A percentile compares a stretch with the other conserved stretches of the same genome.
These are phyloP conservation scores for Leptinotarsa haldemani DNA, from an alignment of 2,888 invertebrate species.

Conservation along the genomic window DNA sequence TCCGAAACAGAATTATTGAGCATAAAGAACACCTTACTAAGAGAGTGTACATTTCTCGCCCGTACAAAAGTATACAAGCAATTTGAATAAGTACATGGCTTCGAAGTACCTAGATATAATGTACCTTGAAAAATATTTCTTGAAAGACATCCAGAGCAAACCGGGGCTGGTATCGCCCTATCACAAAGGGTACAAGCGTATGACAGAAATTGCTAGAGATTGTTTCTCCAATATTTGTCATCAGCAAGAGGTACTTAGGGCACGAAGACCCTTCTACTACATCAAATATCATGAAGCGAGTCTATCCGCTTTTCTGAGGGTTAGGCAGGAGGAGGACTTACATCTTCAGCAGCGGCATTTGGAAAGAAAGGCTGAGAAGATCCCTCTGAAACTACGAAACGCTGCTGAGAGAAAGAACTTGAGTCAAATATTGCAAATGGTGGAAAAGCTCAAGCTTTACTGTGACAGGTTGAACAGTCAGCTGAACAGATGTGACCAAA, in stretches of 20 bases:
- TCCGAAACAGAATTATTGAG: conserved; percentile 17
- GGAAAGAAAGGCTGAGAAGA: conserved; percentile 60
- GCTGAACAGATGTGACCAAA: conserved; percentile 51
- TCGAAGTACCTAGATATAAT: conserved; percentile 64
- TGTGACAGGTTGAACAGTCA: conserved; percentile 63
- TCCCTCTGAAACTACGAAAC: conserved; percentile 59
- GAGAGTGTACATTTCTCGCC: conserved; percentile 46
- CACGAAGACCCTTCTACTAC: conserved; percentile 65
- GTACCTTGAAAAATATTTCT: conserved; percentile 64
- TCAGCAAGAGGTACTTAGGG: conserved; percentile 64
- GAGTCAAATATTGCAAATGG: conserved; percentile 51
- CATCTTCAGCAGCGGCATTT: conserved; percentile 57
- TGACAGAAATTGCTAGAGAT: conserved; percentile 56
- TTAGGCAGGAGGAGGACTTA: conserved; percentile 57
- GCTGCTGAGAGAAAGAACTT: conserved; percentile 53
- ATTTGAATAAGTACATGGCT: conserved; percentile 63
- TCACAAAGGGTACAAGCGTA: conserved; percentile 54
- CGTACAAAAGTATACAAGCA: conserved; percentile 60
- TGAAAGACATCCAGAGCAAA: conserved; percentile 58
- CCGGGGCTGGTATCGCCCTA: conserved; percentile 61
- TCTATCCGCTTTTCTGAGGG: conserved; percentile 56
- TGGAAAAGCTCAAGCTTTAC: conserved; percentile 63
- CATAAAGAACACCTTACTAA: conserved; percentile 45
- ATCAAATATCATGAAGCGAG: conserved; percentile 61
- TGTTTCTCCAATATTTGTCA: conserved; percentile 59